Conservation (phyloP, 1,140 invertebrate species). For the Dysdera silvatica region DNA sequence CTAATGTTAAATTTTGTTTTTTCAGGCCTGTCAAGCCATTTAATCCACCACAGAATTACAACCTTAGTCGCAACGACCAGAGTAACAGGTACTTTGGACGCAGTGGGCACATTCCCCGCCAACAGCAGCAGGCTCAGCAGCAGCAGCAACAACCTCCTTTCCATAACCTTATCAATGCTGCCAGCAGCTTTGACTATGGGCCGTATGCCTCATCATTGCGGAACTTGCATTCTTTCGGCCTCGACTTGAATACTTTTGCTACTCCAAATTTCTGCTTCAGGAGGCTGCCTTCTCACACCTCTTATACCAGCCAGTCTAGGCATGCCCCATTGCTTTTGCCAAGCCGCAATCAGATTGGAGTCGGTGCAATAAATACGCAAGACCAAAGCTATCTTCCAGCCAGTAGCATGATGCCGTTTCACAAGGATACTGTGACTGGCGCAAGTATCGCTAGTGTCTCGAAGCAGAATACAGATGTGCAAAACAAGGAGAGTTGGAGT, state of each 20-base stretch:
- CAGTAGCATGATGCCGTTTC: constrained; percentile 11
- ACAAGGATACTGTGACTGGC: constrained; percentile 3
- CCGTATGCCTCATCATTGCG: constrained; percentile 2
- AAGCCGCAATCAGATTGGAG: constrained; percentile 6
- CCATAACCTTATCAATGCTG: constrained; percentile 12
- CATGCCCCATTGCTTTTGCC: constrained; percentile 17
- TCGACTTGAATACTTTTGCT: constrained; percentile 22
- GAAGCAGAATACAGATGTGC: constrained; percentile 16
- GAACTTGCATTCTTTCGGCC: constrained; percentile 12
- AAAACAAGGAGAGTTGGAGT: constrained; percentile 17
- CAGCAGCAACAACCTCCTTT: constrained; percentile 19
- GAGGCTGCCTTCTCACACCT: constrained; percentile 13
- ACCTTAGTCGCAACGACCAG: constrained; percentile 25
- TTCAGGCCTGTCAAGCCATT: constrained; percentile 24
- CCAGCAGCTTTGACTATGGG: constrained; percentile 13
- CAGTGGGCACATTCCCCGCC: constrained; percentile 10
- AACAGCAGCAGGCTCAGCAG: constrained; percentile 10
- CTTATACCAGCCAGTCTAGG: constrained; percentile 6
- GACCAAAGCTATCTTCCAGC: constrained; percentile 22
- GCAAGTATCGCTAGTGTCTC: neutral
- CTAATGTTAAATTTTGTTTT: no score
- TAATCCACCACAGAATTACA: constrained; percentile 27
- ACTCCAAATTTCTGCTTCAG: constrained; percentile 22
- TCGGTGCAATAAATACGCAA: constrained; percentile 26
- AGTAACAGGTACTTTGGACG: constrained; percentile 18